Conservation (phyloP, 2,888 invertebrate genomes). For the Capitulum mitella region DNA sequence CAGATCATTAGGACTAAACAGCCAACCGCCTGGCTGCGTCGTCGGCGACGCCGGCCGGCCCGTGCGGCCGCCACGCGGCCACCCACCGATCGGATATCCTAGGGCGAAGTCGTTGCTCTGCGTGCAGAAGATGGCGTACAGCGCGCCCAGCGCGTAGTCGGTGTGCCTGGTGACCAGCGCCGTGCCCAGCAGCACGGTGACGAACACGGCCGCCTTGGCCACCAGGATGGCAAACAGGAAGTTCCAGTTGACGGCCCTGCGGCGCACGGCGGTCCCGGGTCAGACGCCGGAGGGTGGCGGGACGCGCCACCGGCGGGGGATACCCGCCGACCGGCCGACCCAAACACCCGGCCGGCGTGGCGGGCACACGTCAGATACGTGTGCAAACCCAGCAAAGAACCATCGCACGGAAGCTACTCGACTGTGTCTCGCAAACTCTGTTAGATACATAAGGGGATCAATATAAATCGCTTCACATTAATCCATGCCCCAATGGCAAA, state of each 20-base stretch:
- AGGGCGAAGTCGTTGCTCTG: conserved; percentile 97
- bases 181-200: conserved; percentile 66
- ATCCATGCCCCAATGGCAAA: too few species aligned
- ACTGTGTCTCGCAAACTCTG: too few species aligned
- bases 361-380: too few species aligned
- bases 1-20: too few species aligned
- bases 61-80: not conserved
- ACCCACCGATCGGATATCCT: conserved; percentile 85
- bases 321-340: not conserved
- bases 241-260: conserved; percentile 71
- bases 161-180: conserved; percentile 64
- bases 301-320: not conserved
- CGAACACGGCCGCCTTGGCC: conserved; percentile 77
- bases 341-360: too few species aligned
- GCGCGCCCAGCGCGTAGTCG: conserved; percentile 74
- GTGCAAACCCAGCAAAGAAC: too few species aligned
- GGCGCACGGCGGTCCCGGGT: conserved; percentile 24
- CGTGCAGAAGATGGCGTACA: conserved; percentile 90
- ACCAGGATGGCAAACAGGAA: conserved; percentile 78
- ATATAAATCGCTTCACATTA: too few species aligned
- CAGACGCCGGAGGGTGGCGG: not conserved
- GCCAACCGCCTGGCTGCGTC: too few species aligned
- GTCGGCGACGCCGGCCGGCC: too few species aligned
- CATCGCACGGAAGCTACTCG: too few species aligned
- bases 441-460: too few species aligned